phyloP scores from a whole-genome alignment of 1,140 invertebrate species.

The Parapsyche elsis region DNA sequence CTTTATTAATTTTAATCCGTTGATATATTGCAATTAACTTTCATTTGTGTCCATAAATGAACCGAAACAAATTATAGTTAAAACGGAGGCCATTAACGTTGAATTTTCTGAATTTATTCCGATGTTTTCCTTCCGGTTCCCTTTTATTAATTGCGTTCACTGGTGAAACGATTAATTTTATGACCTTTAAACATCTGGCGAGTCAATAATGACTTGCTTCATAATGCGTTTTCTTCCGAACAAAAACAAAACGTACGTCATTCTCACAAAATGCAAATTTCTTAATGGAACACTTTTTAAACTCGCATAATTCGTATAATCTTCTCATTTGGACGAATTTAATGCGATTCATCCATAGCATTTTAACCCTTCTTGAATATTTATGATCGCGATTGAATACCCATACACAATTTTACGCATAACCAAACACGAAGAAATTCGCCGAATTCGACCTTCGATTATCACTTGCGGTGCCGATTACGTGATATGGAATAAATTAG shows the following conservation, averaged over 20 bases:
- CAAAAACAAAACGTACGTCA: neutral
- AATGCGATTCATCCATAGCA: neutral
- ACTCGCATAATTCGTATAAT: too few species aligned
- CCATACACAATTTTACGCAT: neutral
- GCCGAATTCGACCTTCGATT: neutral
- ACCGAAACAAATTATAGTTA: conserved; percentile 11
- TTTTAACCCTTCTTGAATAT: conserved; percentile 33
- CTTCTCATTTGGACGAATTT: too few species aligned
- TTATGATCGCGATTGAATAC: conserved; percentile 21
- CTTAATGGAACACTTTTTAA: neutral
- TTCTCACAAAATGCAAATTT: neutral
- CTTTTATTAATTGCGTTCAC: conserved; percentile 5
- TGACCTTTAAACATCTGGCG: conserved; percentile 10
- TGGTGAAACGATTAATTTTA: neutral
- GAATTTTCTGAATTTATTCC: conserved; percentile 20
- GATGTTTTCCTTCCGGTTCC: neutral
- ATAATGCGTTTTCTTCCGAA: neutral
- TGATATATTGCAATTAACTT: neutral
- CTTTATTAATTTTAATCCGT: neutral
- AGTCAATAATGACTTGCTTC: conserved; percentile 1
- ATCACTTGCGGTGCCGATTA: conserved; percentile 17
- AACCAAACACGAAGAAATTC: neutral
- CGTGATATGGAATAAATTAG: conserved; percentile 53
- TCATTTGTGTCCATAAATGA: neutral
- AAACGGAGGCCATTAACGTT: neutral